Conservation (phyloP, 2,113 vertebrate genomes). For the Amphiprion percula region DNA sequence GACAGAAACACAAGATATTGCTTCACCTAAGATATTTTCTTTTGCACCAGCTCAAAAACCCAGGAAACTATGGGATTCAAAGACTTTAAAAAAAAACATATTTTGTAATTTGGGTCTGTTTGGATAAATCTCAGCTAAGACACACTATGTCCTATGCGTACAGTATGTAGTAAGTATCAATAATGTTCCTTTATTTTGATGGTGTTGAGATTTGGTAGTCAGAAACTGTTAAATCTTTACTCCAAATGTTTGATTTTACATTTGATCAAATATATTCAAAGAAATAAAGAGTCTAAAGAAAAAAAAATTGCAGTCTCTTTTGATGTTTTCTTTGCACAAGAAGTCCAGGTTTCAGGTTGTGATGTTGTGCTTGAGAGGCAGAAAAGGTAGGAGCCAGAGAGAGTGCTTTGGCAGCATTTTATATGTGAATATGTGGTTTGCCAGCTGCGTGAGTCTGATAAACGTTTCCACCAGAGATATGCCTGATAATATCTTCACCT, state of each 20-base stretch:
- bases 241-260: conserved; percentile 97
- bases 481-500: conserved; percentile 29
- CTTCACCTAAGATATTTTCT: conserved; percentile 70
- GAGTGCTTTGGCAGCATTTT: not conserved
- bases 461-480: conserved; percentile 33
- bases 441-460: conserved; percentile 28
- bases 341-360: not conserved
- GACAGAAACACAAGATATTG: conserved; percentile 62
- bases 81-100: conserved; percentile 84
- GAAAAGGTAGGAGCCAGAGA: not conserved
- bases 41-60: conserved; percentile 77
- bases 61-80: conserved; percentile 88
- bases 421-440: conserved; percentile 18
- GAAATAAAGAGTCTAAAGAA: conserved; percentile 95
- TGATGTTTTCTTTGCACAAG: not conserved
- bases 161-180: conserved; percentile 89
- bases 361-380: not conserved
- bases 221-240: conserved; percentile 97
- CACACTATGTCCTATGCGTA: conserved; percentile 89
- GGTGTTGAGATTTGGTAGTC: conserved; percentile 99
- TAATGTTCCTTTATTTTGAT: conserved; percentile 98
- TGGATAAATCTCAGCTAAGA: conserved; percentile 90
- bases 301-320: conserved; percentile 89
- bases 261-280: conserved; percentile 98
- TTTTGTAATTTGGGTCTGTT: conserved; percentile 97